Percentiles rank a stretch among this genome's conserved stretches.
Evolutionary conservation across 2,797 vertebrate genomes (phyloP).

Genomic region (Tiaroga cobitis): DNA sequence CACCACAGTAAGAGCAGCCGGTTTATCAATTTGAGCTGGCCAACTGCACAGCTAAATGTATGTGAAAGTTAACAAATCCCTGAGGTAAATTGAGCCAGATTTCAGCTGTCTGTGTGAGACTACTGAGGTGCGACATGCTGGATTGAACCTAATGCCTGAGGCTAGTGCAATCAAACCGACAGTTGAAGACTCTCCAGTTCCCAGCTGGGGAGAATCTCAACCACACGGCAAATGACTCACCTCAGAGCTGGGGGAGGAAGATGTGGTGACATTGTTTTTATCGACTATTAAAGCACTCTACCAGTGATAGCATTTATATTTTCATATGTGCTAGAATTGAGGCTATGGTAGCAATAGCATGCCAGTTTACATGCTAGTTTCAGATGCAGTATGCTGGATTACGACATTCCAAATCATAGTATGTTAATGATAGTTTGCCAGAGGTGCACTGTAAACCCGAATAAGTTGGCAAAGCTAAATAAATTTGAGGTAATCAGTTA

Average conservation of each 20-base stretch:
- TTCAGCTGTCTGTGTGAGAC: constrained; percentile 83
- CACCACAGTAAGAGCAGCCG: constrained; percentile 75
- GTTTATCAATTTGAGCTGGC: constrained; percentile 88
- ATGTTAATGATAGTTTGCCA: background rate
- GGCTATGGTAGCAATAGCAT: constrained; percentile 20
- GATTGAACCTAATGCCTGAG: constrained; percentile 86
- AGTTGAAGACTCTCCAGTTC: constrained; percentile 81
- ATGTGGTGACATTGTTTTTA: constrained; percentile 52
- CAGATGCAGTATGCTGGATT: background rate
- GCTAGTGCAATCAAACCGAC: constrained; percentile 86
- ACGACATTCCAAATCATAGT: background rate
- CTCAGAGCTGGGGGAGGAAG: constrained; percentile 57
- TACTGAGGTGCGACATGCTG: constrained; percentile 86
- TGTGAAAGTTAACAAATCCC: constrained; percentile 92
- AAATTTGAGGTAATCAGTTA: no score
- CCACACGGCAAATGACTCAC: constrained; percentile 77
- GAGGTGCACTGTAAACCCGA: background rate
- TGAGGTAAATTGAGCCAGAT: constrained; percentile 83
- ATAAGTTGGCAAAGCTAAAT: no score
- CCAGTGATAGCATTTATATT: constrained; percentile 47
- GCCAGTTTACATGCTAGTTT: constrained; percentile 14
- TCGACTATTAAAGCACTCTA: constrained; percentile 54
- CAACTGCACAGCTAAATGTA: constrained; percentile 87
- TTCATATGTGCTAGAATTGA: constrained; percentile 34
- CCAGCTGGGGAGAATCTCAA: constrained; percentile 76